These are phyloP conservation scores for Odontesthes bonariensis DNA, from an alignment of 2,113 vertebrate genomes.

Conservation along the genomic window DNA sequence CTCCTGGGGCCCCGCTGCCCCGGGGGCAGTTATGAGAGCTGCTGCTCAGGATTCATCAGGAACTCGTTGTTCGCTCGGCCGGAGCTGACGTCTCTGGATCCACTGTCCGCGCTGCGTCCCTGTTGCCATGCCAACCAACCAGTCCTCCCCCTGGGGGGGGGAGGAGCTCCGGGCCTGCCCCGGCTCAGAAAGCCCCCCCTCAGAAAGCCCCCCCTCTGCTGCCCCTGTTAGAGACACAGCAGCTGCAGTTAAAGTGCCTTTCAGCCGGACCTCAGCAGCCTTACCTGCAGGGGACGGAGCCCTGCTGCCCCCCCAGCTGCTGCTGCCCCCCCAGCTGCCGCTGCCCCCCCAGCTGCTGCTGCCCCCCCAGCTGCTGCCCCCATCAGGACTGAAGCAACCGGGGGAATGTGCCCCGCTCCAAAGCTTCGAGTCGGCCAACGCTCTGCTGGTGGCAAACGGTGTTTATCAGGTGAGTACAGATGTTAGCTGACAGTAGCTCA, in stretches of 20 bases:
- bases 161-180: conserved; percentile 22
- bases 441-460: neutral
- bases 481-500: no score
- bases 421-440: neutral
- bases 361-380: neutral
- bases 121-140: conserved; percentile 81
- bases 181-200: conserved; percentile 64
- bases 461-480: no score
- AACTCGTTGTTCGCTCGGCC: conserved; percentile 47
- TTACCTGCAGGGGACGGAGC: conserved; percentile 11
- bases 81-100: conserved; percentile 54
- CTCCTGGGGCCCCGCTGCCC: neutral
- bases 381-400: neutral
- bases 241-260: conserved; percentile 86
- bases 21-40: conserved; percentile 54
- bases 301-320: conserved; percentile 24
- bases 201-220: conserved; percentile 68
- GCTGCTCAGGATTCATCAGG: conserved; percentile 29
- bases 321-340: conserved; percentile 32
- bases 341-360: conserved; percentile 28
- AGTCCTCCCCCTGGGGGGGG: conserved; percentile 65
- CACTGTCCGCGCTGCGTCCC: no score
- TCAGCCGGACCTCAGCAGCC: conserved; percentile 12
- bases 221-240: conserved; percentile 20
- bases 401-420: neutral